These are phyloP conservation scores for Limnephilus marmoratus DNA, from an alignment of 2,888 invertebrate genomes.

Conservation along the genomic window DNA sequence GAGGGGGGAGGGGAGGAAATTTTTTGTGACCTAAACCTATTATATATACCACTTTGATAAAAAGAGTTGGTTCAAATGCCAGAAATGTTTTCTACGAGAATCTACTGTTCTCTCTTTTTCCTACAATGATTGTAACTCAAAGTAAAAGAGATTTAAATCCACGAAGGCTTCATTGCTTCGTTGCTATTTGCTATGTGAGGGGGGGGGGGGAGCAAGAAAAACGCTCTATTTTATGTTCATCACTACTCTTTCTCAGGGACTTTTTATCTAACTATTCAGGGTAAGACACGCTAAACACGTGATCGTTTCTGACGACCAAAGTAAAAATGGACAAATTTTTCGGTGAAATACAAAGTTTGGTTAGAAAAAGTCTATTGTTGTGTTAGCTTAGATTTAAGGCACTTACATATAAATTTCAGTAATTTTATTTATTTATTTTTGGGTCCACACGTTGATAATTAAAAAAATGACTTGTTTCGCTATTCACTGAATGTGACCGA, in stretches of 20 bases:
- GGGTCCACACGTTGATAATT: background rate
- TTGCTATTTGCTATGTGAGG: no score
- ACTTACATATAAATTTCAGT: background rate
- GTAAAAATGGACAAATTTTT: background rate
- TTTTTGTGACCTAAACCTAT: no score
- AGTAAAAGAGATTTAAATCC: background rate
- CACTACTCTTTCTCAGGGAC: background rate
- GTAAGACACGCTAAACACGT: background rate
- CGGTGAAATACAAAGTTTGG: background rate
- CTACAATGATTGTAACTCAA: background rate
- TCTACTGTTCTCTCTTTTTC: no score
- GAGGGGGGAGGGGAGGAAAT: no score
- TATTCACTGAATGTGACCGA: background rate
- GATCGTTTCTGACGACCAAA: background rate
- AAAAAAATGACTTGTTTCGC: background rate
- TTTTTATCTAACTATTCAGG: background rate
- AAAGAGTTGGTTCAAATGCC: no score
- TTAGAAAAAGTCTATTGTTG: background rate
- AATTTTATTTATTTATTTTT: background rate
- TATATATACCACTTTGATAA: no score
- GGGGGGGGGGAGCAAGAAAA: background rate
- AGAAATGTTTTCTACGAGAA: no score
- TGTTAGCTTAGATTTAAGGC: background rate
- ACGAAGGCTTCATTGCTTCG: background rate
- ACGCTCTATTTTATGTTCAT: background rate